Evolutionary conservation across 2,888 invertebrate genomes (phyloP), one percentile per base, ranked within the genome.

Genomic region (Hesperia comma): DNA sequence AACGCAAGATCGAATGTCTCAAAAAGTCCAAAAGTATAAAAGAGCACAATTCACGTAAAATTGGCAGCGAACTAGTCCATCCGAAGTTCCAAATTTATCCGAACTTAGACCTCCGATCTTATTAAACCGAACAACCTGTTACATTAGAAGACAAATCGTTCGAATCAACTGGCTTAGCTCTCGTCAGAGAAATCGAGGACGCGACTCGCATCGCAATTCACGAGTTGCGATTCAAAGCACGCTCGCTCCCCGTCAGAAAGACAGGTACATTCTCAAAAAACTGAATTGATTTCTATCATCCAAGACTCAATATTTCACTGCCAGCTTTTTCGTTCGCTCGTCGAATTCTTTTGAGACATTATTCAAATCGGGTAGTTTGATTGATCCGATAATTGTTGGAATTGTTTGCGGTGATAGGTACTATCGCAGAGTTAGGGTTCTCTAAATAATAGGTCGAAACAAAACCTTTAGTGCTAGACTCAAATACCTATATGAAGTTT

Each of bases 101-200:
- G 14, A 49, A 63, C 32, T 41, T n/a, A 51, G 51, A 64, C 60
- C 43, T 19, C 61, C 15, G 62, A 67, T 73, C 73, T 74, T 71
- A 72, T 75, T 74, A 74, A 71, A 69, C 54, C 51, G 70, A 71
- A 69, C 75, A 76, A 77, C 75, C 75, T 76, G 75, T 77, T 75
- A 76, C 75, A 71, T 74, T 68, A 70, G 62, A 72, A 76, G 75
- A 77, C 74, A 74, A 75, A 77, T 76, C 69, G 73, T 66, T 64
- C 63, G 72, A 73, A 75, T 76, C 74, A 74, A 71, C 72, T 60
- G 69, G 70, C 75, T 74, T 69, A 72, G 70, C 68, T 67, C 72
- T 69, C 72, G 73, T 75, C 74, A 75, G 74, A 72, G 67, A 66
- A 73, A 72, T 69, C 71, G 69, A 62, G 69, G 57, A 73, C 72